A percentile compares a stretch with the other conserved stretches of the same genome.
Conservation (phyloP, 2,113 vertebrate genomes). For the Zosterops pallidus region DNA sequence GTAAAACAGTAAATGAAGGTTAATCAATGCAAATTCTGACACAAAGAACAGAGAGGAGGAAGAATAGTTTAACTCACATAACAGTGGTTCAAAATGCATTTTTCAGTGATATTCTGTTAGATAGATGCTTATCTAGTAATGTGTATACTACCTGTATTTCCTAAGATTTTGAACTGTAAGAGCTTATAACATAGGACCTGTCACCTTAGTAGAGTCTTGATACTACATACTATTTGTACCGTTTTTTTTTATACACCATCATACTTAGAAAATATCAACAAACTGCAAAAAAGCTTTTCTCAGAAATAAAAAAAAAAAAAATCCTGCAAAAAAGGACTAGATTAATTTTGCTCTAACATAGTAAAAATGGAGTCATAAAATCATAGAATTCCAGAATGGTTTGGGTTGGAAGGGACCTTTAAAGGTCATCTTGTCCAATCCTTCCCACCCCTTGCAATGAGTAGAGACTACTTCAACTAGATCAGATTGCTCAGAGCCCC, state of each 20-base stretch:
- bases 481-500: neutral
- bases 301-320: neutral
- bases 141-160: neutral
- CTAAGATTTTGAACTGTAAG: neutral
- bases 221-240: neutral
- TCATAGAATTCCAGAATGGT: neutral
- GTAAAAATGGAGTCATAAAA: neutral
- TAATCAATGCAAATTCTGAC: neutral
- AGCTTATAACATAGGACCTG: neutral
- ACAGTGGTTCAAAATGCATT: neutral
- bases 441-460: accelerated
- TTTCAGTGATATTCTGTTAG: neutral
- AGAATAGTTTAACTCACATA: neutral
- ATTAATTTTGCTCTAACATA: neutral
- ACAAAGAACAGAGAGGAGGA: neutral
- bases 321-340: neutral
- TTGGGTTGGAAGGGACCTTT: neutral
- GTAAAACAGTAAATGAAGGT: neutral
- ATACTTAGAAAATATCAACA: neutral
- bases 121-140: neutral
- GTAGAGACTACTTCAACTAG: neutral
- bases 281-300: neutral
- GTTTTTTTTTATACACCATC: neutral
- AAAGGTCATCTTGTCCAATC: neutral
- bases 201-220: neutral